Evolutionary conservation across 2,888 invertebrate genomes (phyloP).

Genomic region (Salticus scenicus): DNA sequence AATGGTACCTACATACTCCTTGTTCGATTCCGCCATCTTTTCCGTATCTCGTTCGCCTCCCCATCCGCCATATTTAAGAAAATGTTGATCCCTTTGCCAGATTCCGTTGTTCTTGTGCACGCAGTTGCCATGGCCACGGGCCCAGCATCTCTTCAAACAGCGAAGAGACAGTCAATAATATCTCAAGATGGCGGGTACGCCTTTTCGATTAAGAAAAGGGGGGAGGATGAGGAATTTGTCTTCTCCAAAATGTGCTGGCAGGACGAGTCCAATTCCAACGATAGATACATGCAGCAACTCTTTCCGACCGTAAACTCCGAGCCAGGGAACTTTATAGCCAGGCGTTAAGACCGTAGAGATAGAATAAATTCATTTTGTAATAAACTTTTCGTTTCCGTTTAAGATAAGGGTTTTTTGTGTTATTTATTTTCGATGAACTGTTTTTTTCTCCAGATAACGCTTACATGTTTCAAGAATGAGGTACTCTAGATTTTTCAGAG

Average conservation of each 20-base stretch:
- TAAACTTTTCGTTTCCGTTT: constrained; percentile 14
- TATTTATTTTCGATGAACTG: background rate
- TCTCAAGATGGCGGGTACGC: constrained; percentile 66
- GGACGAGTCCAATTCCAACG: constrained; percentile 1
- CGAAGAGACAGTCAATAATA: constrained; percentile 69
- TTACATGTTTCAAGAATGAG: background rate
- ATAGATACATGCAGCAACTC: constrained; percentile 5
- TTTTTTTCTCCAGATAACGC: background rate
- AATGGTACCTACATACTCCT: background rate
- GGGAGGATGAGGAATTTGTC: constrained; percentile 8
- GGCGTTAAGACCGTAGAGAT: constrained; percentile 2
- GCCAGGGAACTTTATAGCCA: constrained; percentile 1
- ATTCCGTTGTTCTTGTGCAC: constrained; percentile 61
- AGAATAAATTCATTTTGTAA: constrained; percentile 16
- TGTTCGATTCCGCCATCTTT: constrained; percentile 22
- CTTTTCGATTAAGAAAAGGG: constrained; percentile 38
- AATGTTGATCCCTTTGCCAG: constrained; percentile 53
- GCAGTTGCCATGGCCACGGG: constrained; percentile 45
- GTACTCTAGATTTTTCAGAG: background rate
- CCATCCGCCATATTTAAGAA: constrained; percentile 69
- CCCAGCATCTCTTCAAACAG: constrained; percentile 61
- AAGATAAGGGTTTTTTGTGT: background rate
- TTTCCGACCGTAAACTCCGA: constrained; percentile 9
- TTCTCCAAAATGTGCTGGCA: background rate
- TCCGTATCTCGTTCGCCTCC: constrained; percentile 50